Evolutionary conservation across 1,140 invertebrate genomes (phyloP), one percentile per base, ranked within the genome.

Genomic region (Drosophila ambigua): DNA sequence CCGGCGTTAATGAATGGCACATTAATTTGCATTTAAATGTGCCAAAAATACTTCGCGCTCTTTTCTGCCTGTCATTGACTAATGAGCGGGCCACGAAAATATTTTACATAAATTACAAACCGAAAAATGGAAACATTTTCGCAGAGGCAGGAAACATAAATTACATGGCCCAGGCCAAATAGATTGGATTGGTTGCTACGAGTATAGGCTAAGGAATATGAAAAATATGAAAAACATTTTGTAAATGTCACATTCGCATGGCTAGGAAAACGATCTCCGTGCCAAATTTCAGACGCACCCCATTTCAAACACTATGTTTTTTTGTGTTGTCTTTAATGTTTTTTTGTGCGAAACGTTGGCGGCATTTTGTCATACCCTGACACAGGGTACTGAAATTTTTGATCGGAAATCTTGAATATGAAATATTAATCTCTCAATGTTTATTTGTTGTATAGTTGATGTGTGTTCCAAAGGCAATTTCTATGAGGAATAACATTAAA

Each of bases 21-120:
- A 71, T 71, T 71, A 71, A 71, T 71, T 71, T 71, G 67, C 64
- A 69, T 71, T 71, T 71, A 71, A 71, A 71, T 71, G 65, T 69
- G 66, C 67, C 67, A 71, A 69, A 71, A 71, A 67, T 71, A 71
- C 58, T 67, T 69, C 45, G 48, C 67, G 67, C 67, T 66, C 49
- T 69, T 71, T 69, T 50, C 52, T 58, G 65, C 65, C n/a, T 71
- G 67, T 71, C 67, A 71, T 71, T 71, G 67, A 71, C 67, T 71
- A 71, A 71, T 71, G 67, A 71, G 67, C 65, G 20, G 45, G 67
- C 64, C 51, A 35, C 67, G 65, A 69, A 58, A 69, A 69, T 39
- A 43, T 69, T 71, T 52, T 71, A 39, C 35, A 2, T 11, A 69
- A 69, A 57, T 69, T 69, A 15, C 64, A 20, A 52, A 43, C 64